phyloP scores from a whole-genome alignment of 1,140 invertebrate species.

The Triops longicaudatus region DNA sequence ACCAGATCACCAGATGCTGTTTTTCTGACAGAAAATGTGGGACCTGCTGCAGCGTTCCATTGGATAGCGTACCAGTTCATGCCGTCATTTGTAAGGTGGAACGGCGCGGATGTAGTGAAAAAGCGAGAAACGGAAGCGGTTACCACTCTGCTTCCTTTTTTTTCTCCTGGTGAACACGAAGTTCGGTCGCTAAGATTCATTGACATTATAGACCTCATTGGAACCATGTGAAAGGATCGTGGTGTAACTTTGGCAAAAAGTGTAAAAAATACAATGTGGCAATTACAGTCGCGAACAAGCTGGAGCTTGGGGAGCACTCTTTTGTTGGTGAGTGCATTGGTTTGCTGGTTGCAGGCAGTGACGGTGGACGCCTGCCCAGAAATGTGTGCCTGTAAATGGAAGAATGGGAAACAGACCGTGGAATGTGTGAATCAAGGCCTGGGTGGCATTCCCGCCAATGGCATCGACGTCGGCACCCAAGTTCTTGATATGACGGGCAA shows the following conservation, averaged over 20 bases:
- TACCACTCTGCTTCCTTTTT: too few species aligned
- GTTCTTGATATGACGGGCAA: slow-evolving; percentile 77
- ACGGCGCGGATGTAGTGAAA: too few species aligned
- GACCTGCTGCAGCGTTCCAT: not conserved
- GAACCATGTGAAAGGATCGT: not conserved
- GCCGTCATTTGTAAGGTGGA: not conserved
- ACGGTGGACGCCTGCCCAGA: slow-evolving; percentile 53
- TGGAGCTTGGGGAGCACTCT: not conserved
- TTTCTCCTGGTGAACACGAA: not conserved
- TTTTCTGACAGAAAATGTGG: not conserved
- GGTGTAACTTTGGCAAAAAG: not conserved
- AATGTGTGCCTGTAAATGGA: slow-evolving; percentile 80
- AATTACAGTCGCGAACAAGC: not conserved
- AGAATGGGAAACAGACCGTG: slow-evolving; percentile 78
- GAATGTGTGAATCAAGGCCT: slow-evolving; percentile 69
- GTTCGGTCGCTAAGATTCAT: not conserved
- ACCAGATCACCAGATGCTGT: slow-evolving; percentile 1
- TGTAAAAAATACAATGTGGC: not conserved
- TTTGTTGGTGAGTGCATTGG: not conserved
- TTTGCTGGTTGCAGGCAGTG: not conserved
- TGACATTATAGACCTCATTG: not conserved
- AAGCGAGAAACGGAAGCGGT: too few species aligned
- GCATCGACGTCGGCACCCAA: slow-evolving; percentile 78
- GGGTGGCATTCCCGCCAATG: slow-evolving; percentile 58
- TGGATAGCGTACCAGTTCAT: not conserved